Conservation (phyloP, 2,888 invertebrate species). For the Anoplius nigerrimus region DNA sequence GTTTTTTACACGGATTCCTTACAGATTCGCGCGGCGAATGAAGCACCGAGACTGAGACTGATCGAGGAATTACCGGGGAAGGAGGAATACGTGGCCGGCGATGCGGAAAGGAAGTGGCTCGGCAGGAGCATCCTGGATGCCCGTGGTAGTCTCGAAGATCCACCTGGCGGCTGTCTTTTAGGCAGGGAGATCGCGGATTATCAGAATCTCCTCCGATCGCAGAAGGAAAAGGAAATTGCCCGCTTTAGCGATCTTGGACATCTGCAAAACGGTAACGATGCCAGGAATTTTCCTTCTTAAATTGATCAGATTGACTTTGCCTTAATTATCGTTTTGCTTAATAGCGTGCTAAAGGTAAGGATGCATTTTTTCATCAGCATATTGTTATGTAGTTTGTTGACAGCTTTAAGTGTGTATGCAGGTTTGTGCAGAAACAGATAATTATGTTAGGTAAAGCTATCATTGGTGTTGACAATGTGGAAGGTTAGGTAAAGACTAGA, state of each 20-base stretch:
- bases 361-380: too few species aligned
- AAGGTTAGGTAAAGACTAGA: too few species aligned
- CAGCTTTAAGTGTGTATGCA: too few species aligned
- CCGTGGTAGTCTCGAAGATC: slow-evolving; percentile 31
- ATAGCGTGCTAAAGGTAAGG: too few species aligned
- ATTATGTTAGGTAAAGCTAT: too few species aligned
- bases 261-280: slow-evolving; percentile 3
- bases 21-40: slow-evolving; percentile 20
- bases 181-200: slow-evolving; percentile 27
- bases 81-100: slow-evolving; percentile 26
- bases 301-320: too few species aligned
- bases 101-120: slow-evolving; percentile 33
- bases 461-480: too few species aligned
- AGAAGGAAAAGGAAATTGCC: background rate
- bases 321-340: too few species aligned
- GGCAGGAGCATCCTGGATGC: slow-evolving; percentile 39
- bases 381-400: too few species aligned
- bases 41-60: slow-evolving; percentile 30
- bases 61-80: slow-evolving; percentile 49
- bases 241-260: background rate
- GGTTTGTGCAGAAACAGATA: too few species aligned
- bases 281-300: too few species aligned
- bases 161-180: slow-evolving; percentile 17
- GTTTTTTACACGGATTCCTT: too few species aligned
- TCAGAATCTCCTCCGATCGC: slow-evolving; percentile 15